Conservation (phyloP, 2,797 vertebrate genomes). For the Muscicapa comitata region DNA sequence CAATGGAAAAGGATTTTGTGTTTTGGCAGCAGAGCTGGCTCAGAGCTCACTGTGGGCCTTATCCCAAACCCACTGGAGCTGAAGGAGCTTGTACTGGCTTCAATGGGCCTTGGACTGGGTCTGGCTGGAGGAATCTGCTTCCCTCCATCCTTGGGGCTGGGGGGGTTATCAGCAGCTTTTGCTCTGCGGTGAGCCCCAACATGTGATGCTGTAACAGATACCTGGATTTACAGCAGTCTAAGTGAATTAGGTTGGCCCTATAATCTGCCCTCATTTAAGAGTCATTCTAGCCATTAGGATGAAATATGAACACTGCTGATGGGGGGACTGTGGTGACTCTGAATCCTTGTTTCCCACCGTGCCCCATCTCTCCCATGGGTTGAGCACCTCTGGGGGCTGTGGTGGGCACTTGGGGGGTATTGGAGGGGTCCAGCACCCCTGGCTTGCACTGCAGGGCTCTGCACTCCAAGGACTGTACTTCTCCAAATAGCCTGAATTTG, state of each 20-base stretch:
- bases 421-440: neutral
- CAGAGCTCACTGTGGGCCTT: neutral
- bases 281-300: slow-evolving; percentile 13
- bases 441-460: slow-evolving; percentile 3
- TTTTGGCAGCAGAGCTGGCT: slow-evolving; percentile 52
- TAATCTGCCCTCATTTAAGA: slow-evolving; percentile 47
- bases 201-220: slow-evolving; percentile 27
- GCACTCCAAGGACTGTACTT: neutral
- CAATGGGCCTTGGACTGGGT: neutral
- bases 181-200: neutral
- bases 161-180: slow-evolving; percentile 26
- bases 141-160: neutral
- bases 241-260: slow-evolving; percentile 35
- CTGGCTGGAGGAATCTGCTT: neutral
- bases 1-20: slow-evolving; percentile 61
- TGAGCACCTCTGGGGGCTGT: neutral
- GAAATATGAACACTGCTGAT: neutral
- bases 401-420: neutral
- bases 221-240: slow-evolving; percentile 47
- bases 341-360: neutral
- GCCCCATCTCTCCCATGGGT: neutral
- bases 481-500: neutral
- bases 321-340: neutral
- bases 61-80: slow-evolving; percentile 58
- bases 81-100: neutral